Evolutionary conservation across 2,113 vertebrate genomes (phyloP), one percentile per base, ranked within the genome.

Genomic region (Amphilophus citrinellus): DNA sequence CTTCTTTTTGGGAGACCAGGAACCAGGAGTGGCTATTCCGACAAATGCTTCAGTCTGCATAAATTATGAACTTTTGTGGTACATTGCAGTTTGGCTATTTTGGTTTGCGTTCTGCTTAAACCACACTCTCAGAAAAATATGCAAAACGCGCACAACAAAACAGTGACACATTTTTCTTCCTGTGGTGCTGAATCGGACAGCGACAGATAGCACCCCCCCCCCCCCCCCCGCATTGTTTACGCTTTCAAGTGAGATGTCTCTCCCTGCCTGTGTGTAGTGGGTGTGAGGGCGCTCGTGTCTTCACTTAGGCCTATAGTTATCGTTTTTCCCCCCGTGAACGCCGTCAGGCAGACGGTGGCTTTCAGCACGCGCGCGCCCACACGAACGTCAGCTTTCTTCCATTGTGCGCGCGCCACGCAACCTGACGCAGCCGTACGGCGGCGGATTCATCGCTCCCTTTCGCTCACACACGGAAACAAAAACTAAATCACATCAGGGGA

Each of bases 151-250:
- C 50, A 2, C 57, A 20, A 58, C 9, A 35, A 73, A 8, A 47
- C 27, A 35, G 27, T 8, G n/a, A 5, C 27, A 62, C 35, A 20
- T 27, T 17, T 53, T 35, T 66, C 8, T n/a, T 13, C 22, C 14
- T 44, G 85, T 86, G 87, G 90, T 92, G 92, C 92, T 94, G 93
- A 93, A 90, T 3, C 47, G 89, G 84, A 91, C 87, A 89, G 88
- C 84, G 83, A 77, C 90, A 82, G 22, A 57, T 57, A 42, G 42
- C 80, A 5, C 8, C 24, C 14, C 14, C 20, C 47, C 18, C 42
- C 42, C 18, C 27, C 24, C 17, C 56, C 7, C 53, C 18, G 50
- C 24, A 32, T 82, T 88, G 79, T 85, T 66, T 27, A 62, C 20
- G 32, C 7, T 73, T 44, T 77, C 73, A 81, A 42, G 76, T 86